Conservation (phyloP, 2,113 vertebrate genomes). For the Hippocampus zosterae region DNA sequence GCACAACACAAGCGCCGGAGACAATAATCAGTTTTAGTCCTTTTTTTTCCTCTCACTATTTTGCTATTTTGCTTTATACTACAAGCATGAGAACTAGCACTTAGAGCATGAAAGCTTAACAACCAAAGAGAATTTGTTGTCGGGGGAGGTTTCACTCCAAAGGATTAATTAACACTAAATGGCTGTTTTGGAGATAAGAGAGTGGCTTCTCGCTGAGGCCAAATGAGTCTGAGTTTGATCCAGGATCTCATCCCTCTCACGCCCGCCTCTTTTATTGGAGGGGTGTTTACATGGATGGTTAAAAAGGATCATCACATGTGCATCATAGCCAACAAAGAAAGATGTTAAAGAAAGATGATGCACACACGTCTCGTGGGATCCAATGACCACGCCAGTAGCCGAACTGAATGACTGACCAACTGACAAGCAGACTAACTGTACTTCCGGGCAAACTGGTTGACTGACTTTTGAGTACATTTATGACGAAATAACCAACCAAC, state of each 20-base stretch:
- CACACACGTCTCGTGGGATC: constrained; percentile 4
- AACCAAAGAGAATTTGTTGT: constrained; percentile 49
- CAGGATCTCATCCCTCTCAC: constrained; percentile 26
- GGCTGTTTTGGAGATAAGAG: constrained; percentile 59
- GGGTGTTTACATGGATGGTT: constrained; percentile 1
- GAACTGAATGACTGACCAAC: background rate
- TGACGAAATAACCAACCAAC: background rate
- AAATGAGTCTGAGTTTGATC: constrained; percentile 60
- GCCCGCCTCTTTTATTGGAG: constrained; percentile 31
- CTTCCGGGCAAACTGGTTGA: background rate
- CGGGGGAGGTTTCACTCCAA: constrained; percentile 54
- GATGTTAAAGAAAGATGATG: background rate
- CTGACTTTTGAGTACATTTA: background rate
- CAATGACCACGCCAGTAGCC: background rate
- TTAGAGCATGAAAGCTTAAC: constrained; percentile 47
- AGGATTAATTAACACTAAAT: constrained; percentile 67
- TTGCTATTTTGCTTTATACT: constrained; percentile 14
- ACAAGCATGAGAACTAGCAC: constrained; percentile 32
- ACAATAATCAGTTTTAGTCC: constrained; percentile 1
- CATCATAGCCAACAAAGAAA: background rate
- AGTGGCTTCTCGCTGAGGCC: constrained; percentile 47
- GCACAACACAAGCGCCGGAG: background rate
- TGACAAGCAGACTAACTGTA: background rate
- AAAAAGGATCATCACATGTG: background rate
- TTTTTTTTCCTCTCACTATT: background rate